Evolutionary conservation across 2,888 invertebrate species (phyloP).

Genomic region (Ectemnius cavifrons): DNA sequence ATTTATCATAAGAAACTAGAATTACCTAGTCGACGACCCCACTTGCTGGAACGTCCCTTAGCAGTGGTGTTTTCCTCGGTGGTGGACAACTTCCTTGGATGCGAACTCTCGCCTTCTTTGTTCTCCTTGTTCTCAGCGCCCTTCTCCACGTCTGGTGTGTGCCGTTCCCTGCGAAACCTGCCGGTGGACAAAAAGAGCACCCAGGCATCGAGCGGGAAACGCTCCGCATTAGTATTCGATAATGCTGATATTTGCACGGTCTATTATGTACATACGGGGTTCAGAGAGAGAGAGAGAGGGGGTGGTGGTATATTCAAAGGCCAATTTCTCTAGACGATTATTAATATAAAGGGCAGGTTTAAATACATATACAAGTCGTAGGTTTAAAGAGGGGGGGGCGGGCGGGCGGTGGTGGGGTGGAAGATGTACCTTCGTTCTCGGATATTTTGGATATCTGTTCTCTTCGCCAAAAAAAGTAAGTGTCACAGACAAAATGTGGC

Average conservation of each 20-base stretch:
- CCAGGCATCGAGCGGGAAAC: slow-evolving; percentile 28
- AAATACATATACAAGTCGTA: slow-evolving; percentile 51
- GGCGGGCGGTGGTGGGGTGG: background rate
- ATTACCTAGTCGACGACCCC: slow-evolving; percentile 89
- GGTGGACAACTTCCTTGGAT: slow-evolving; percentile 80
- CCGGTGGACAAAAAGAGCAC: slow-evolving; percentile 41
- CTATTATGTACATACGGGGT: slow-evolving; percentile 46
- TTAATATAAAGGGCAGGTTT: slow-evolving; percentile 33
- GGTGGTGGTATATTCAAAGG: slow-evolving; percentile 33
- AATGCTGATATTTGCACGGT: background rate
- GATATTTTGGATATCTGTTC: too few species aligned
- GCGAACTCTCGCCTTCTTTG: slow-evolving; percentile 79
- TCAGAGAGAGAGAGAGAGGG: too few species aligned
- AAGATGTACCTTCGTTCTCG: slow-evolving; percentile 15
- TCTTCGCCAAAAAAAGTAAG: too few species aligned
- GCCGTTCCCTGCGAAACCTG: slow-evolving; percentile 75
- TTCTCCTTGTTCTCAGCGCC: slow-evolving; percentile 77
- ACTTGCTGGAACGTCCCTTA: slow-evolving; percentile 84
- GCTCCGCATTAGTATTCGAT: slow-evolving; percentile 30
- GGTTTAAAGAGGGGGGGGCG: background rate
- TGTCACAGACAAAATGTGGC: too few species aligned
- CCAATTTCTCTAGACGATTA: slow-evolving; percentile 50
- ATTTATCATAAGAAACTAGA: too few species aligned
- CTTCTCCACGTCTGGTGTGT: slow-evolving; percentile 82
- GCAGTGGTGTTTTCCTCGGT: slow-evolving; percentile 79